Percentiles rank a stretch among this genome's conserved stretches.
Evolutionary conservation across 35 echinoderm and acorn worm genomes (phyloP).

Genomic region (Heliocidaris erythrogramma): DNA sequence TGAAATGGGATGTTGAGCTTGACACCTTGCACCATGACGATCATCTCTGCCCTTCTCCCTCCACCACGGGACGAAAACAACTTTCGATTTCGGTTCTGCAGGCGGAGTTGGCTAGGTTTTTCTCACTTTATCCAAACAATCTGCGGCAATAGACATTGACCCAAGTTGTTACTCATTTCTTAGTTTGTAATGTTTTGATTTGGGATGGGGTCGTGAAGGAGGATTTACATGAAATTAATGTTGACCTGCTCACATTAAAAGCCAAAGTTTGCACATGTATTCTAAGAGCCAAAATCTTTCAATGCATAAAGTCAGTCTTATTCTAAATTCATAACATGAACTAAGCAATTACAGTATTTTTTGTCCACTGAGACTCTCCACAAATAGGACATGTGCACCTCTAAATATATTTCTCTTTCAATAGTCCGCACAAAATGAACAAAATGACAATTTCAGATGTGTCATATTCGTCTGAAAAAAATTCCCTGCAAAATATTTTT

Average conservation of each 20-base stretch:
- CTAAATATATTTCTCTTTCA: not conserved
- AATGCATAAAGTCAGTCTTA: not conserved
- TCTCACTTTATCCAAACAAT: constrained; percentile 52
- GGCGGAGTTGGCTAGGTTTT: constrained; percentile 23
- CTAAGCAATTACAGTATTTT: not conserved
- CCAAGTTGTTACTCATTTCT: constrained; percentile 35
- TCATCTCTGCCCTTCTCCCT: constrained; percentile 17
- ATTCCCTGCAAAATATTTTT: not conserved
- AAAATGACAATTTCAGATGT: not conserved
- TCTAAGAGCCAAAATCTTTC: not conserved
- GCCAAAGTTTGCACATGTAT: not conserved
- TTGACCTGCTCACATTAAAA: not conserved
- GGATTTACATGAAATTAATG: not conserved
- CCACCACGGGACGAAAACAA: constrained; percentile 33
- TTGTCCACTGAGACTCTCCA: not conserved
- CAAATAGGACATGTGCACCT: not conserved
- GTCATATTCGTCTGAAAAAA: not conserved
- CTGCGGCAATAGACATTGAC: constrained; percentile 52
- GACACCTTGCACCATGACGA: not conserved
- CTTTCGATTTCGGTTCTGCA: not conserved
- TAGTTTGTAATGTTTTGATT: not conserved
- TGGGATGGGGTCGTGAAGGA: not conserved
- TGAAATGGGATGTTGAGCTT: constrained; percentile 6
- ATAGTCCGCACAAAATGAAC: not conserved
- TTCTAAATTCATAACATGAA: not conserved